Base-by-base conservation (phyloP, 1,140 invertebrate species). In the Pseudomyrmex sp. region DNA sequence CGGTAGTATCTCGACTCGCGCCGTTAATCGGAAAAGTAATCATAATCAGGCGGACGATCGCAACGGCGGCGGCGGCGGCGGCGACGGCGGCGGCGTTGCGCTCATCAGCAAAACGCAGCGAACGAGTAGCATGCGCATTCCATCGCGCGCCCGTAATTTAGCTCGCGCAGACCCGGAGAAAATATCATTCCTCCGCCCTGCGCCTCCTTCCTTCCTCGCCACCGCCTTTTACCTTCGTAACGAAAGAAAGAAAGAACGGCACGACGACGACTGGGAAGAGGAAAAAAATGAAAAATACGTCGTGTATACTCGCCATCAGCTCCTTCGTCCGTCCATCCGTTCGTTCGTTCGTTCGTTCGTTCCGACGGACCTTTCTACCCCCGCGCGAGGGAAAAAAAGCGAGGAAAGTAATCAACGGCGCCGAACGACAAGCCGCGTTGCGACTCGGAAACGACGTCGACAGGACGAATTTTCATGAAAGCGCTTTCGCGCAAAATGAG, bases 391-490 rank as follows among this genome's bases (percentile, higher is more conserved):
- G 10, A 5, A 52, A 70, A 72, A 75, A 69, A 85, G 74, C 69
- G 74, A 86, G 79, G 69, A 72, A 84, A 86, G 88, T 80, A 88
- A 88, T 88, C 87, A 89, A 84, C 84, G 77, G 54, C 12, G 79
- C 62, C 75, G 85, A 88, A 86, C 83, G 75, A 86, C 83, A 84
- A 35, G 80, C 20, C 52, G 65, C 87, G 80, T 79, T 63, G 87
- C 80, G 83, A 88, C 66, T 61, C 82, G 87, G 83, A 72, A 88
- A 88, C 87, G 88, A 85, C 50, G 83, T 65, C 74, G 82, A 76
- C 70, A 23, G 70, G 74, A 66, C 86, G 86, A 89, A 89, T 88
- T 89, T 89, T 88, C 88, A 89, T 86, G 87, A 77, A 88, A 80
- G 84, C 84, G 50, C 74, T 89, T 80, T 89, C 83, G 74, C 72